Evolutionary conservation across 2,888 invertebrate species (phyloP).

Genomic region (Drosophila algonquin): DNA sequence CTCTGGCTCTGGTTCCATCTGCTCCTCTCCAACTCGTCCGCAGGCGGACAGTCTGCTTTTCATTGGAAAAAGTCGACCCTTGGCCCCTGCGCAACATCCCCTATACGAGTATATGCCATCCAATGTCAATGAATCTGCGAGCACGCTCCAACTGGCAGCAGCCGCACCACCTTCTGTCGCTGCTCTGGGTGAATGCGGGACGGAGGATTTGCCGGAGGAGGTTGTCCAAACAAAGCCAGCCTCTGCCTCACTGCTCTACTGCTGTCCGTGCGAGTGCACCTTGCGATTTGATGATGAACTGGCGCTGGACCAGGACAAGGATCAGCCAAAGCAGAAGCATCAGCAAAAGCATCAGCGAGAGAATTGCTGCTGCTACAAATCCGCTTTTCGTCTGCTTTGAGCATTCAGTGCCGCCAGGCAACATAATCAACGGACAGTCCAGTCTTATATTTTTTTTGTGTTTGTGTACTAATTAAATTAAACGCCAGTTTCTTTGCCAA

Average conservation of each 20-base stretch:
- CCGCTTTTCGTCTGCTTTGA: conserved; percentile 51
- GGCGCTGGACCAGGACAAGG: conserved; percentile 1
- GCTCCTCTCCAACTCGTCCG: background rate
- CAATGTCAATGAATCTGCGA: conserved; percentile 37
- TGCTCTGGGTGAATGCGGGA: background rate
- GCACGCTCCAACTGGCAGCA: background rate
- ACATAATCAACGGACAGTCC: conserved; percentile 46
- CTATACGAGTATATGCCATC: conserved; percentile 21
- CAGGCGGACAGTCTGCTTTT: conserved; percentile 33
- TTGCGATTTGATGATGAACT: conserved; percentile 8
- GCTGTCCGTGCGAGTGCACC: conserved; percentile 37
- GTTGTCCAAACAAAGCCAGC: conserved; percentile 35
- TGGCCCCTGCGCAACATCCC: background rate
- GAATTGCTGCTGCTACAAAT: conserved; percentile 46
- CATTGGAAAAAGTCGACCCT: conserved; percentile 37
- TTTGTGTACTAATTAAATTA: conserved; percentile 60
- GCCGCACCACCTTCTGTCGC: conserved; percentile 23
- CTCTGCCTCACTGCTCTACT: conserved; percentile 26
- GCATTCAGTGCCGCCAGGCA: conserved; percentile 14
- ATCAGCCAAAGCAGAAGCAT: conserved; percentile 12
- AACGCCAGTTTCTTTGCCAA: conserved; percentile 58
- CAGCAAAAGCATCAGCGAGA: conserved; percentile 21
- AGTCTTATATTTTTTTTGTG: background rate
- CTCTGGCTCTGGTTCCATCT: background rate
- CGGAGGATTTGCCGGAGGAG: conserved; percentile 21